phyloP scores from a whole-genome alignment of 2,113 vertebrate species.

The Vulpes ferrilata region DNA sequence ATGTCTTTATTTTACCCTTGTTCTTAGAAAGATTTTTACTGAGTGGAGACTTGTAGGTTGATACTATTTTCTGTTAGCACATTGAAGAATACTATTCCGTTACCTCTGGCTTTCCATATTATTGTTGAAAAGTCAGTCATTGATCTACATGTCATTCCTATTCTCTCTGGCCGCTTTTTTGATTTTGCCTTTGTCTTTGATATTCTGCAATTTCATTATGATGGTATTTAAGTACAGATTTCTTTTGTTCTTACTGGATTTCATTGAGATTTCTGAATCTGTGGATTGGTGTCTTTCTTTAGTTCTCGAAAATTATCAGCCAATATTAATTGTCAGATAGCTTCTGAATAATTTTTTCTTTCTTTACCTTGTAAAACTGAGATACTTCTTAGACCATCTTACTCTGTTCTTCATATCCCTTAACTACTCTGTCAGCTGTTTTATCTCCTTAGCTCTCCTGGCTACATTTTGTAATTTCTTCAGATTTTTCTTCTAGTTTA shows the following conservation, averaged over 20 bases:
- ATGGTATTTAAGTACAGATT: background rate
- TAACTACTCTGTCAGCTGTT: background rate
- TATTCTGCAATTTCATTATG: slow-evolving; percentile 25
- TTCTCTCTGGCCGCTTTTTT: slow-evolving; percentile 46
- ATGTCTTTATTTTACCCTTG: slow-evolving; percentile 42
- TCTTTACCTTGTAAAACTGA: slow-evolving; percentile 38
- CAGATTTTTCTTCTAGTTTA: slow-evolving; percentile 27
- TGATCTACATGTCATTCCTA: background rate
- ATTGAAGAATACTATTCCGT: background rate
- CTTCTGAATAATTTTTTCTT: background rate
- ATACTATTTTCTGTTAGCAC: slow-evolving; percentile 43
- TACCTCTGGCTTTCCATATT: background rate
- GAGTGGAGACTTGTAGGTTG: background rate
- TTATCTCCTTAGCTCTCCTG: background rate
- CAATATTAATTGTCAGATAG: slow-evolving; percentile 6
- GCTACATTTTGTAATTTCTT: slow-evolving; percentile 21
- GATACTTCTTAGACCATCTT: background rate
- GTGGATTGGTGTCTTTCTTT: background rate
- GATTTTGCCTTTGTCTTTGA: slow-evolving; percentile 40
- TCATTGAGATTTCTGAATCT: slow-evolving; percentile 11
- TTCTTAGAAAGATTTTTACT: slow-evolving; percentile 30
- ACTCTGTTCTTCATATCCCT: background rate
- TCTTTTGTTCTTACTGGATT: slow-evolving; percentile 1
- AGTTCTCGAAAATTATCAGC: slow-evolving; percentile 55
- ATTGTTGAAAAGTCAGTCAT: slow-evolving; percentile 46